Evolutionary conservation across 92 coral and sea anemone species (phyloP).

Genomic region (Muricea muricata): DNA sequence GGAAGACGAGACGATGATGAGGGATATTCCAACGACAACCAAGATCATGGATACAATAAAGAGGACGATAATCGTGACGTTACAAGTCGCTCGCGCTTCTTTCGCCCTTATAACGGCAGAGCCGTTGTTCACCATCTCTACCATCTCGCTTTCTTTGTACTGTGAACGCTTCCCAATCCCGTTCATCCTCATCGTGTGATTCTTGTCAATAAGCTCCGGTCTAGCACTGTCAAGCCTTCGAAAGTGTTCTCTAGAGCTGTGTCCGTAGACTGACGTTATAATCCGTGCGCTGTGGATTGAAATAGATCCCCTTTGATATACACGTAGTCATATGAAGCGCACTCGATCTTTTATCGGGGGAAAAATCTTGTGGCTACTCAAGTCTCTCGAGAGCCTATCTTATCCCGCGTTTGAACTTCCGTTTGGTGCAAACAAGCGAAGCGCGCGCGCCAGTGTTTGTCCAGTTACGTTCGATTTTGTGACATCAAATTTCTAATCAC

Average conservation of each 20-base stretch:
- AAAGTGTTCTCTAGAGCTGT: background rate
- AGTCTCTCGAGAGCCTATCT: background rate
- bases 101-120: background rate
- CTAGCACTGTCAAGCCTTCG: background rate
- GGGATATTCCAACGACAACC: slow-evolving; percentile 11
- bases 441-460: background rate
- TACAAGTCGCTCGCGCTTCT: slow-evolving; percentile 18
- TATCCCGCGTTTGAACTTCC: background rate
- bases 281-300: background rate
- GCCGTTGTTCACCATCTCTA: background rate
- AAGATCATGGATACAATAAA: slow-evolving; percentile 6
- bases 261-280: background rate
- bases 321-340: background rate
- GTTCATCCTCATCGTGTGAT: background rate
- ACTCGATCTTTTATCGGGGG: background rate
- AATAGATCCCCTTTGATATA: slow-evolving; percentile 1
- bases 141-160: background rate
- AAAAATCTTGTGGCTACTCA: background rate
- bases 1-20: background rate
- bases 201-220: background rate
- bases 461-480: background rate
- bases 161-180: background rate
- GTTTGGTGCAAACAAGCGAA: background rate
- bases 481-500: slow-evolving; percentile 1
- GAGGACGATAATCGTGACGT: background rate